These are phyloP conservation scores for Glaucomys volans DNA, from an alignment of 2,113 vertebrate genomes.

Conservation along the genomic window DNA sequence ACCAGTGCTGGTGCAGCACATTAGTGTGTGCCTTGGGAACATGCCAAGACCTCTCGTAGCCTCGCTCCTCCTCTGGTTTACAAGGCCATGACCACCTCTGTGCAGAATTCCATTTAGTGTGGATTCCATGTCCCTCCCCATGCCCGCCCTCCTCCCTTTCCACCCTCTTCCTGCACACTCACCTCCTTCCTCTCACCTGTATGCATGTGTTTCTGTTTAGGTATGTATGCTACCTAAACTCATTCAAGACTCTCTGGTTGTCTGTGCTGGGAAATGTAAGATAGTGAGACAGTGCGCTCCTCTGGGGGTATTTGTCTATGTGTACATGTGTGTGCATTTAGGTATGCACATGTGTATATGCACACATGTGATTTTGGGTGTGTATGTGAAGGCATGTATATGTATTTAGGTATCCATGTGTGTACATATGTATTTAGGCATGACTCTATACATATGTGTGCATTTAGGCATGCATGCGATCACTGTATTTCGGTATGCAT, in stretches of 20 bases:
- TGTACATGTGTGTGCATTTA: too few relatives aligned
- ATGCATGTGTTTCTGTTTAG: not conserved
- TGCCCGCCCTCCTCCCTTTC: not conserved
- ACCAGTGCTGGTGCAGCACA: not conserved
- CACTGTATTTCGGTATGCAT: not conserved
- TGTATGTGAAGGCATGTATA: too few relatives aligned
- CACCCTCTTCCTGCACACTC: too few relatives aligned
- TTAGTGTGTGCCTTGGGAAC: not conserved
- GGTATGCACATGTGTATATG: not conserved
- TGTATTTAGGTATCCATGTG: not conserved
- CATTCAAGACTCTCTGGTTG: fast-evolving
- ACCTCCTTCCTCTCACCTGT: not conserved
- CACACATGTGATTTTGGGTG: too few relatives aligned
- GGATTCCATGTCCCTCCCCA: fast-evolving
- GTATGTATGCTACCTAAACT: not conserved
- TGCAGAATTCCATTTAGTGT: not conserved
- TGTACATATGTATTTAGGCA: not conserved
- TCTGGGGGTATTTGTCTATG: too few relatives aligned
- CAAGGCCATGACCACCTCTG: fast-evolving
- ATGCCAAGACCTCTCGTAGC: not conserved
- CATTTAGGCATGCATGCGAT: too few relatives aligned
- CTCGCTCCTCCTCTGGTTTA: fast-evolving
- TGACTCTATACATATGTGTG: fast-evolving
- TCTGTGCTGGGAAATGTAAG: not conserved
- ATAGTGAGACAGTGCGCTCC: fast-evolving